Conservation (phyloP, 1,140 invertebrate species). For the Arctopsyche grandis region DNA sequence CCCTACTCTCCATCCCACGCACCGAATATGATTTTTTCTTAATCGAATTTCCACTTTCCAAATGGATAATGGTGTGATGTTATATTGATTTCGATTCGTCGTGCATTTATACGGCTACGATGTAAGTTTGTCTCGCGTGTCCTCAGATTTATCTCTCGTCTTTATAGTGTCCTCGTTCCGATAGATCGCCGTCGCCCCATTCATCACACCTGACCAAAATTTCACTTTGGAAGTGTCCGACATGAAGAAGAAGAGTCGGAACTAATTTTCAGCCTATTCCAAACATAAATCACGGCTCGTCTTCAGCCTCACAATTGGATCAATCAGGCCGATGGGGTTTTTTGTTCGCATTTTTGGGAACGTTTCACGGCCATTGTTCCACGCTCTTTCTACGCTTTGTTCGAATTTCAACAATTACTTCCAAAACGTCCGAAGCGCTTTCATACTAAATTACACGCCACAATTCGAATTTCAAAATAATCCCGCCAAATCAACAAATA, state of each 20-base stretch:
- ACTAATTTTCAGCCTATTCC: neutral
- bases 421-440: too few relatives aligned
- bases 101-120: too few relatives aligned
- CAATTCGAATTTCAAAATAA: too few relatives aligned
- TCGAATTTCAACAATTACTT: neutral
- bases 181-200: neutral
- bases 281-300: constrained; percentile 4
- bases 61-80: neutral
- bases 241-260: neutral
- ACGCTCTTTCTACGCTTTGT: neutral
- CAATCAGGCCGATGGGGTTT: neutral
- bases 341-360: constrained; percentile 1
- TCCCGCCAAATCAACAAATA: too few relatives aligned
- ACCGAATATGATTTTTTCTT: too few relatives aligned
- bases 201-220: constrained; percentile 4
- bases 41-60: neutral
- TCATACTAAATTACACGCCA: too few relatives aligned
- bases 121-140: too few relatives aligned
- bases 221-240: neutral
- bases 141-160: too few relatives aligned
- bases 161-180: too few relatives aligned
- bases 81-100: too few relatives aligned
- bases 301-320: neutral
- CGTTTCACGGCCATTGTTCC: constrained; percentile 8
- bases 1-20: neutral